Conservation (phyloP, 2,888 invertebrate species). For the Cephus sareptanus region DNA sequence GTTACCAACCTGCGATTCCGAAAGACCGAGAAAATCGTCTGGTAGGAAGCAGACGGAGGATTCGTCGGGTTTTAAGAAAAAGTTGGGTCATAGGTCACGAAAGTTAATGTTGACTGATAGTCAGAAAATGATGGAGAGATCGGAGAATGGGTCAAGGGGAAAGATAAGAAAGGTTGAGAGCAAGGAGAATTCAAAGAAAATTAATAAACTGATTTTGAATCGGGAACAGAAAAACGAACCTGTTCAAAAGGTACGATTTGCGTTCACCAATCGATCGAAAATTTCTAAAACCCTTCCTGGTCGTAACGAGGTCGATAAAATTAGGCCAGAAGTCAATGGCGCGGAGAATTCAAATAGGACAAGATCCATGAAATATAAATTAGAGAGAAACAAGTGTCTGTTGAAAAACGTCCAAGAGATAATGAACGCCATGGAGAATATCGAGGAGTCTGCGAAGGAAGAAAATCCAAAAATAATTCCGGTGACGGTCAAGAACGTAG, state of each 20-base stretch:
- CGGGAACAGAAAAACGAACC: neutral
- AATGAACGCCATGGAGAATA: slow-evolving; percentile 16
- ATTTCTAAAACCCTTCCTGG: neutral
- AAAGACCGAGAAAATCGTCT: neutral
- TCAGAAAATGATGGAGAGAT: neutral
- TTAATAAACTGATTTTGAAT: neutral
- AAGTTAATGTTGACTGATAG: neutral
- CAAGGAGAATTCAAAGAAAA: neutral
- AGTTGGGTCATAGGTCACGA: neutral
- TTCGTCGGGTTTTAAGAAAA: neutral
- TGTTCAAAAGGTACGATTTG: slow-evolving; percentile 1
- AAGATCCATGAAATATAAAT: slow-evolving; percentile 12
- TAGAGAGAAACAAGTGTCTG: slow-evolving; percentile 29
- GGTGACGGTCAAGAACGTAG: neutral
- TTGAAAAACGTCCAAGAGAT: slow-evolving; percentile 27
- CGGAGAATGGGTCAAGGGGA: neutral
- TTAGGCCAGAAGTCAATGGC: neutral
- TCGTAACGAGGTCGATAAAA: neutral
- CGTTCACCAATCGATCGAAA: neutral
- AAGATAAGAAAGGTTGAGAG: neutral
- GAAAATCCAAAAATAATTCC: neutral
- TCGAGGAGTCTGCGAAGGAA: neutral
- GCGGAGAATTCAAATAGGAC: neutral
- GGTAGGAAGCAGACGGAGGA: neutral
- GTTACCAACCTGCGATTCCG: neutral